Conservation (phyloP, 2,888 invertebrate genomes). For the Eupithecia insigniata region DNA sequence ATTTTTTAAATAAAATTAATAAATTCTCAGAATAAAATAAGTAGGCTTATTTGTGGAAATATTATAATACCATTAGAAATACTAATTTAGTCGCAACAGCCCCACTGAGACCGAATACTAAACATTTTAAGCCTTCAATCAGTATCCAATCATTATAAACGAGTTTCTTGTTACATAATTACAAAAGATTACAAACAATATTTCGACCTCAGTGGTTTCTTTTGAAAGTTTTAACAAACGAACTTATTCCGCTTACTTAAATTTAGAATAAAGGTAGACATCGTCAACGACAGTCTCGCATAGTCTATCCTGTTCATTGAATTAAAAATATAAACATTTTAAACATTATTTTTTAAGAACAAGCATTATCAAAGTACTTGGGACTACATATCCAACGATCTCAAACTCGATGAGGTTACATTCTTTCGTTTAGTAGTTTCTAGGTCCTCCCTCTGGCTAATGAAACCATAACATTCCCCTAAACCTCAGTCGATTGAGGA, state of each 20-base stretch:
- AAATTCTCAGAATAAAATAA: too few species aligned
- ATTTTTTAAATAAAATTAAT: too few species aligned
- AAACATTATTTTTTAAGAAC: too few species aligned
- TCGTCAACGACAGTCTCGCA: background rate
- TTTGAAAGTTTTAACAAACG: constrained; percentile 8
- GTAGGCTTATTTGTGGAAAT: constrained; percentile 1
- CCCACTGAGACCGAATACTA: constrained; percentile 48
- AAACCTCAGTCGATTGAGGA: too few species aligned
- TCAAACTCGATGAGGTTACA: too few species aligned
- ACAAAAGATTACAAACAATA: constrained; percentile 32
- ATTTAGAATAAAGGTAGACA: background rate
- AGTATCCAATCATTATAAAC: constrained; percentile 58
- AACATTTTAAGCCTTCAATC: constrained; percentile 69
- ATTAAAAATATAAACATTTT: background rate
- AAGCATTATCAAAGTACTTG: too few species aligned
- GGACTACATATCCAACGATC: too few species aligned
- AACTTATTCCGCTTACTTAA: constrained; percentile 12
- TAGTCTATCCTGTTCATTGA: background rate
- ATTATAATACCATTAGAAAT: background rate
- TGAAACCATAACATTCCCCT: too few species aligned
- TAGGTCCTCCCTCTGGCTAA: too few species aligned
- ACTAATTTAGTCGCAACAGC: background rate
- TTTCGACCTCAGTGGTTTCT: constrained; percentile 13
- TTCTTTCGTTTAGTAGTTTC: too few species aligned
- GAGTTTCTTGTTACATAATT: constrained; percentile 49